phyloP scores from a whole-genome alignment of 2,797 vertebrate species.

The Smutsia temminckii region DNA sequence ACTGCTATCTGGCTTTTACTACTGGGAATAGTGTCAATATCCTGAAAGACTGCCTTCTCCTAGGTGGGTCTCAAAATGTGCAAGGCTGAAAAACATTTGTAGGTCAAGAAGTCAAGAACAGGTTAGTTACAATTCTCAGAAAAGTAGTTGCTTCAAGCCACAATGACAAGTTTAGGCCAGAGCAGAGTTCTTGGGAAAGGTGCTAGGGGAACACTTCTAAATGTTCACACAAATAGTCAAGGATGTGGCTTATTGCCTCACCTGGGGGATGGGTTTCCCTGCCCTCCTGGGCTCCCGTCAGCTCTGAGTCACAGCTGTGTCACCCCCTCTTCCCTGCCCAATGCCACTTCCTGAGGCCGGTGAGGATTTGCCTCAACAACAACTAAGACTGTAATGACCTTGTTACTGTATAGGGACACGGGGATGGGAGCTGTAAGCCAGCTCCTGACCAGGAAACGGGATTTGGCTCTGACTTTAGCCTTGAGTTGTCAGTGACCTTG shows the following conservation, averaged over 20 bases:
- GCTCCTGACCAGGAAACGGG: constrained; percentile 23
- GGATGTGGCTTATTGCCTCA: constrained; percentile 63
- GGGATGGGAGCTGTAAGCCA: constrained; percentile 5
- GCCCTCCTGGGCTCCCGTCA: neutral
- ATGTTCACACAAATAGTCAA: constrained; percentile 31
- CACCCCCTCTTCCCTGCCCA: neutral
- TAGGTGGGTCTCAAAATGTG: neutral
- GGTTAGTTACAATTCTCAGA: constrained; percentile 32
- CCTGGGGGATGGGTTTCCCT: constrained; percentile 54
- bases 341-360: constrained; percentile 22
- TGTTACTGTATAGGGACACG: neutral
- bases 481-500: constrained; percentile 40
- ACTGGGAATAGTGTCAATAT: neutral
- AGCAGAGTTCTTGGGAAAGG: constrained; percentile 13
- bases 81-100: neutral
- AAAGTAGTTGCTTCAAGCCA: constrained; percentile 43
- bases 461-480: constrained; percentile 25
- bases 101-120: constrained; percentile 48
- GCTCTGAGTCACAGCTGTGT: constrained; percentile 53
- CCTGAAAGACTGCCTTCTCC: neutral
- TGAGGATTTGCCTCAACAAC: neutral
- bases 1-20: neutral
- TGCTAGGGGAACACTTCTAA: neutral
- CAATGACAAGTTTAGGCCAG: constrained; percentile 32
- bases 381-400: neutral